Percentiles rank a stretch among this genome's conserved stretches.
phyloP scores from a whole-genome alignment of 2,888 invertebrate genomes.

The Monoplex corrugatus region DNA sequence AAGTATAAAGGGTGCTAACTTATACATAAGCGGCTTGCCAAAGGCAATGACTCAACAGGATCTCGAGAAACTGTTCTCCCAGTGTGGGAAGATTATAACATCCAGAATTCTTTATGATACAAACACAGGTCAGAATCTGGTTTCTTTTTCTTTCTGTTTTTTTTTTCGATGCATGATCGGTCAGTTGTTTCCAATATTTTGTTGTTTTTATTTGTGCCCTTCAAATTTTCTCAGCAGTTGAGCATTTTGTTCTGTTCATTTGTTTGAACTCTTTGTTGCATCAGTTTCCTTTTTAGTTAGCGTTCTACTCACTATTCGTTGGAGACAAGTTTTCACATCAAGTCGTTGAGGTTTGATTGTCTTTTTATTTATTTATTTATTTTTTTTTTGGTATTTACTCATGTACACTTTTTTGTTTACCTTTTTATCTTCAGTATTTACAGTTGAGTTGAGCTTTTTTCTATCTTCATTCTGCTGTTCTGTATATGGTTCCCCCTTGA shows the following conservation, averaged over 20 bases:
- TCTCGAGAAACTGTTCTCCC: constrained; percentile 81
- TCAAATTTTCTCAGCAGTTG: constrained; percentile 42
- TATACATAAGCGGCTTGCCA: constrained; percentile 82
- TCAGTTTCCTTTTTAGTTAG: constrained; percentile 38
- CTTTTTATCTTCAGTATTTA: constrained; percentile 33
- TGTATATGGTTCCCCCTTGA: constrained; percentile 17
- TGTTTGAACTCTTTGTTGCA: neutral
- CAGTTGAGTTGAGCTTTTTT: constrained; percentile 31
- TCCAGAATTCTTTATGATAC: constrained; percentile 82
- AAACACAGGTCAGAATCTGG: constrained; percentile 79
- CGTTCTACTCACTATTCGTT: constrained; percentile 14
- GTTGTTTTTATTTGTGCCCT: constrained; percentile 47
- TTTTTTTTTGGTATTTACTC: neutral
- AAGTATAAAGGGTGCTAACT: constrained; percentile 82
- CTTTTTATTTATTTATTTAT: neutral
- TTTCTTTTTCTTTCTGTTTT: constrained; percentile 55
- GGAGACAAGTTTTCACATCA: neutral
- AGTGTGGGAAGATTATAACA: constrained; percentile 82
- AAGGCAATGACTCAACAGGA: constrained; percentile 81
- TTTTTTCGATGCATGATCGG: constrained; percentile 54
- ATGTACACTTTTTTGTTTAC: neutral
- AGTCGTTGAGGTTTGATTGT: neutral
- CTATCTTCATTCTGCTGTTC: constrained; percentile 11
- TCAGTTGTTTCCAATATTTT: constrained; percentile 47
- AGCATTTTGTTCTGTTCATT: constrained; percentile 32